Conservation (phyloP, 2,797 vertebrate species). For the Merluccius polli region DNA sequence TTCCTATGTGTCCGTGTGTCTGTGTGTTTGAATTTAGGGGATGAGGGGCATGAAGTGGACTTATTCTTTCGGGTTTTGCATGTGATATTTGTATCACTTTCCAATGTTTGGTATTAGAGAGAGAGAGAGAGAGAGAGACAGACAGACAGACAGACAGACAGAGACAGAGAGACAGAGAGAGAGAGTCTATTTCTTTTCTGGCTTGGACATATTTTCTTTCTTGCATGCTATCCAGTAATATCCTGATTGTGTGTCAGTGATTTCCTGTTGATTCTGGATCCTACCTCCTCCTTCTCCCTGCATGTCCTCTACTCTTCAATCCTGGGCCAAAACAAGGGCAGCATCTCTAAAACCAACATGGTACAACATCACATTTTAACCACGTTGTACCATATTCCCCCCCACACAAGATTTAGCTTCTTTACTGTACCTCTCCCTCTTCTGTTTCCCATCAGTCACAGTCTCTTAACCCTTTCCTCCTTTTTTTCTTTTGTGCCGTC, state of each 20-base stretch:
- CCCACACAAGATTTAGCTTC: conserved; percentile 18
- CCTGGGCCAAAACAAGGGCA: background rate
- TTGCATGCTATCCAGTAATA: conserved; percentile 9
- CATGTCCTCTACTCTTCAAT: no score
- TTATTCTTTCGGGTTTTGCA: conserved; percentile 25
- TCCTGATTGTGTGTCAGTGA: conserved; percentile 23
- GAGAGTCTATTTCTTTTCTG: conserved; percentile 2
- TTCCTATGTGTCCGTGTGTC: background rate
- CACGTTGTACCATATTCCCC: conserved; percentile 25
- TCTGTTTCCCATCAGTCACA: background rate
- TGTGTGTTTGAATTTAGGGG: background rate
- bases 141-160: background rate
- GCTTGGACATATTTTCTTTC: conserved; percentile 17
- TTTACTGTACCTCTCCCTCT: background rate
- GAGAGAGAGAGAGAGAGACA: background rate
- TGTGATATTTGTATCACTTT: background rate
- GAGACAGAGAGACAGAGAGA: no score
- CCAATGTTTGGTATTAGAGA: background rate
- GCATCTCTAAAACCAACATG: background rate
- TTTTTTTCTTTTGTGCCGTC: conserved; percentile 40
- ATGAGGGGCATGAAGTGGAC: background rate
- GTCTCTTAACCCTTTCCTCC: conserved; percentile 42
- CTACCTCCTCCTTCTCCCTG: background rate
- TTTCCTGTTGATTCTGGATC: conserved; percentile 24
- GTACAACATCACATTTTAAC: conserved; percentile 13